Conservation (phyloP, 2,888 invertebrate species). For the Thymelicus sylvestris region DNA sequence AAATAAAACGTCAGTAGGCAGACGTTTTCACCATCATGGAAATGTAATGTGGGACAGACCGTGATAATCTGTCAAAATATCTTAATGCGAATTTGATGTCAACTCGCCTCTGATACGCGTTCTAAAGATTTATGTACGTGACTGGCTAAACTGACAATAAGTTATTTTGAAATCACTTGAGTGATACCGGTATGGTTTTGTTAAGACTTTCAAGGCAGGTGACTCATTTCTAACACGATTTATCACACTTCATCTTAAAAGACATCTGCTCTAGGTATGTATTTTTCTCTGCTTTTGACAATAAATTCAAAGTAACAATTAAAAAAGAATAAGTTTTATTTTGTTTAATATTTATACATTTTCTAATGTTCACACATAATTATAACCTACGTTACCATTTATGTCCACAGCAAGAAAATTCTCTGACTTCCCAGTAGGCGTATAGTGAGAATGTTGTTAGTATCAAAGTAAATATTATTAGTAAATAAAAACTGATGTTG, state of each 20-base stretch:
- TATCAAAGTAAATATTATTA: constrained; percentile 14
- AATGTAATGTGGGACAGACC: constrained; percentile 20
- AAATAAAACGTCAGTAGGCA: not conserved
- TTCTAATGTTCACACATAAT: no score
- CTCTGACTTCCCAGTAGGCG: no score
- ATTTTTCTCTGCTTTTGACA: no score
- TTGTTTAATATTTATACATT: no score
- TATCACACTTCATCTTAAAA: not conserved
- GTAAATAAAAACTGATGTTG: constrained; percentile 41
- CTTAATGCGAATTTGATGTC: constrained; percentile 9
- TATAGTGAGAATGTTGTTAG: constrained; percentile 5
- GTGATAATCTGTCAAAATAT: constrained; percentile 16
- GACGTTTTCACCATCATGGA: constrained; percentile 13
- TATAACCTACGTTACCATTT: no score
- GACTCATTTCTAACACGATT: not conserved
- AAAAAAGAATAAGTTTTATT: no score
- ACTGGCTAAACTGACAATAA: not conserved
- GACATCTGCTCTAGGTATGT: no score
- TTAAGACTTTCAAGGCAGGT: not conserved
- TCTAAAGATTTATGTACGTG: not conserved
- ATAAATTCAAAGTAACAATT: no score
- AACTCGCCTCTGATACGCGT: not conserved
- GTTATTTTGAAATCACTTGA: not conserved
- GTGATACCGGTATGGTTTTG: not conserved
- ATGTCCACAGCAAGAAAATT: no score